phyloP scores from a whole-genome alignment of 1,140 invertebrate genomes.

The Euura lappo region DNA sequence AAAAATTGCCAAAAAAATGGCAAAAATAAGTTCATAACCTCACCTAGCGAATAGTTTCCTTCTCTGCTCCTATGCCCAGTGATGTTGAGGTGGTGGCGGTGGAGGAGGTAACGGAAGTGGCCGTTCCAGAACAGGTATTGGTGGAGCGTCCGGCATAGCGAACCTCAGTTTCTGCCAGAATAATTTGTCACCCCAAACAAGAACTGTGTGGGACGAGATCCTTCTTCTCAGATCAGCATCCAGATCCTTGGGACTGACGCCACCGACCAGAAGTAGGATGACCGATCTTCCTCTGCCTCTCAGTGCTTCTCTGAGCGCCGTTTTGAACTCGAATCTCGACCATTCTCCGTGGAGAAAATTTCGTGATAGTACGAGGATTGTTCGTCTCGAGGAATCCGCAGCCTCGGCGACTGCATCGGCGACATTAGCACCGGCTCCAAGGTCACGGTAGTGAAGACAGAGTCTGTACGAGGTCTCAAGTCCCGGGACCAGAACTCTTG shows the following conservation, averaged over 20 bases:
- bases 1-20: neutral
- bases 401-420: conserved; percentile 90
- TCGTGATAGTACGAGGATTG: conserved; percentile 88
- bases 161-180: conserved; percentile 95
- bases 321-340: conserved; percentile 92
- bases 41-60: neutral
- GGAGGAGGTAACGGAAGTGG: conserved; percentile 61
- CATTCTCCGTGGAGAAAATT: conserved; percentile 95
- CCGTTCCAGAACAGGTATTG: conserved; percentile 64
- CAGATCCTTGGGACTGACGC: conserved; percentile 82
- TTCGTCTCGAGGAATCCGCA: conserved; percentile 86
- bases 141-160: conserved; percentile 80
- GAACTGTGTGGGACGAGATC: conserved; percentile 87
- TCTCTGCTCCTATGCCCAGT: conserved; percentile 8
- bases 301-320: conserved; percentile 88
- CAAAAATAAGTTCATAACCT: conserved; percentile 15
- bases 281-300: conserved; percentile 81
- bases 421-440: conserved; percentile 78
- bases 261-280: conserved; percentile 86
- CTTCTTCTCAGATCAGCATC: conserved; percentile 89
- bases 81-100: conserved; percentile 36
- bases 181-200: conserved; percentile 90
- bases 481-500: conserved; percentile 81
- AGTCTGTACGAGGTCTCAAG: conserved; percentile 81
- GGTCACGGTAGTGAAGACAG: conserved; percentile 86